Evolutionary conservation across 1,140 invertebrate species (phyloP).

Genomic region (Hyles vespertilio): DNA sequence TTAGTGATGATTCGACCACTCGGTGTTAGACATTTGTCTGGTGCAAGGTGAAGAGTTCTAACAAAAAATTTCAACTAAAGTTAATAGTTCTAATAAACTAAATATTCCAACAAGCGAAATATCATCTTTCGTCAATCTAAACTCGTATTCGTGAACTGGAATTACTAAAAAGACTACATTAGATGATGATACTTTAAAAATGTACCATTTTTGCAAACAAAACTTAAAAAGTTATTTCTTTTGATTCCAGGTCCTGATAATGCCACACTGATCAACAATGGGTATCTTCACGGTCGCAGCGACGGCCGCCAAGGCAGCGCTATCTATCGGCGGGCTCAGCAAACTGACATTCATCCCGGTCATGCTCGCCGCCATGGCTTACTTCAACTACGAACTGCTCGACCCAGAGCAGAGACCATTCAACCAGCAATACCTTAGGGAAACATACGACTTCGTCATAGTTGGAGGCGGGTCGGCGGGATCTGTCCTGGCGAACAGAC

Average conservation of each 20-base stretch:
- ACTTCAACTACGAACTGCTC: conserved; percentile 90
- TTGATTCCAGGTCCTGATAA: conserved; percentile 44
- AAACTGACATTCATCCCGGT: conserved; percentile 86
- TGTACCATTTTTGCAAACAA: no score
- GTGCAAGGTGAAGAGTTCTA: no score
- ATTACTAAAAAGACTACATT: no score
- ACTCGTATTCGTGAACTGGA: no score
- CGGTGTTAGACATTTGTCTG: no score
- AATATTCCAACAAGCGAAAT: no score
- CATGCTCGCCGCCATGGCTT: conserved; percentile 86
- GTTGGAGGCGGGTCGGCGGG: conserved; percentile 92
- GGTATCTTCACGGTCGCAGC: conserved; percentile 70
- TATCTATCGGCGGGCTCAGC: conserved; percentile 80
- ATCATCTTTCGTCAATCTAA: no score
- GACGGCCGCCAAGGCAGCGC: conserved; percentile 81
- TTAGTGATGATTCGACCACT: no score
- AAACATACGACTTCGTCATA: conserved; percentile 88
- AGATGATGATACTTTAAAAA: no score
- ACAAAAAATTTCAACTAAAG: no score
- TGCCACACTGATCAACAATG: conserved; percentile 44
- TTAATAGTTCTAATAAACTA: no score
- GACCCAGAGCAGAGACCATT: conserved; percentile 90
- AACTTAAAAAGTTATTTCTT: not conserved
- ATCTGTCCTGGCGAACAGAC: conserved; percentile 88
- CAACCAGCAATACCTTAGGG: conserved; percentile 78